A percentile compares a stretch with the other conserved stretches of the same genome.
phyloP scores from a whole-genome alignment of 2,888 invertebrate species.

The Machimus rusticus region DNA sequence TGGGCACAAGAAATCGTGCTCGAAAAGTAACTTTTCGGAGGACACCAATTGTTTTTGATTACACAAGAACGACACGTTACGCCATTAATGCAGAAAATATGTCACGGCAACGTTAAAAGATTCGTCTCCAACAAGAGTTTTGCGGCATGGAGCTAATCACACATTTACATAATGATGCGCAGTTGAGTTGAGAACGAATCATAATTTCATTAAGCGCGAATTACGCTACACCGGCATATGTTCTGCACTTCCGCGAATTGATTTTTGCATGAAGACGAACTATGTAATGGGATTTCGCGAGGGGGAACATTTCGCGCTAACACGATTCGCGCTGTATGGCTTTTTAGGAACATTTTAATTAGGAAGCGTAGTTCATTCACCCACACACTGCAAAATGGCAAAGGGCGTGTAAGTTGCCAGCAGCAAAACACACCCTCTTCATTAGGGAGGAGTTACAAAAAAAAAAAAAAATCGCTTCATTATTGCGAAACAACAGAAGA shows the following conservation, averaged over 20 bases:
- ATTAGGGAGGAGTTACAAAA: neutral
- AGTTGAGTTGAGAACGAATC: neutral
- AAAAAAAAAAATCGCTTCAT: neutral
- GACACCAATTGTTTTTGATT: neutral
- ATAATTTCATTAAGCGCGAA: neutral
- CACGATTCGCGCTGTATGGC: neutral
- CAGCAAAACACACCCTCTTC: neutral
- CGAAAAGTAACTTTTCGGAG: neutral
- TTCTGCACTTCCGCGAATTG: neutral
- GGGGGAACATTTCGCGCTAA: neutral
- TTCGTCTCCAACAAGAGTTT: neutral
- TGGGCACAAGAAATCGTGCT: neutral
- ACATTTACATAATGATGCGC: neutral
- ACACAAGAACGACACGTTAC: neutral
- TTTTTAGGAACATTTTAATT: neutral
- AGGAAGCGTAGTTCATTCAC: neutral
- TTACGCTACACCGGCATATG: neutral
- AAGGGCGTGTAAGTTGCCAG: neutral
- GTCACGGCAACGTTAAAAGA: neutral
- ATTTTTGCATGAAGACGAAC: neutral
- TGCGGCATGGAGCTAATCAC: neutral
- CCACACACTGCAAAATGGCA: neutral
- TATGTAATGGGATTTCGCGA: neutral
- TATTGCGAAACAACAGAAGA: neutral
- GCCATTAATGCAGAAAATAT: neutral